Evolutionary conservation across 2,113 vertebrate genomes (phyloP).

Genomic region (Haemorhous mexicanus): DNA sequence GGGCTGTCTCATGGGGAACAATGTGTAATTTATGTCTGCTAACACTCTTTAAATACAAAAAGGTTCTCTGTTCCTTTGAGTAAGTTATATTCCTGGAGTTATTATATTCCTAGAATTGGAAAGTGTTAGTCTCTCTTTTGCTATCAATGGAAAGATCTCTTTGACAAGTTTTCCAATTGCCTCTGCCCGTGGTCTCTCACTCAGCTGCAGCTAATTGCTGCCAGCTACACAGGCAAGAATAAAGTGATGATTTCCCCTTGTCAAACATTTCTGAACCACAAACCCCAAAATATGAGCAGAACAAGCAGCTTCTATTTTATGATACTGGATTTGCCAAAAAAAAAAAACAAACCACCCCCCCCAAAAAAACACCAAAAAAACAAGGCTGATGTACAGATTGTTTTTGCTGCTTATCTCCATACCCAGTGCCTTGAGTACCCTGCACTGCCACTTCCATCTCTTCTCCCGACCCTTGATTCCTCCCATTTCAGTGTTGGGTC

Average conservation of each 20-base stretch:
- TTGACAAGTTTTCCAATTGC: not conserved
- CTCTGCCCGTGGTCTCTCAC: not conserved
- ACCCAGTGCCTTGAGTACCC: not conserved
- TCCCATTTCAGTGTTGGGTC: not conserved
- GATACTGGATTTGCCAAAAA: not conserved
- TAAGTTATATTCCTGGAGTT: not conserved
- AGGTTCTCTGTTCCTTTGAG: not conserved
- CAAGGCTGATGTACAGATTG: not conserved
- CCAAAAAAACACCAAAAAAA: not conserved
- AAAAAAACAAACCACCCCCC: too few relatives aligned
- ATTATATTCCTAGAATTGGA: not conserved
- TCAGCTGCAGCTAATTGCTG: not conserved
- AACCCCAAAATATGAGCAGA: not conserved
- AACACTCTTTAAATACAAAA: not conserved
- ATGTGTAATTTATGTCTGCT: not conserved
- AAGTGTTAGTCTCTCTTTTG: not conserved
- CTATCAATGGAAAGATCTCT: not conserved
- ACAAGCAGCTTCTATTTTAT: not conserved
- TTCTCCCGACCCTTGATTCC: not conserved
- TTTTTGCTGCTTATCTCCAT: not conserved
- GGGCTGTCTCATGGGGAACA: not conserved
- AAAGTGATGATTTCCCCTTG: not conserved
- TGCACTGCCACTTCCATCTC: not conserved
- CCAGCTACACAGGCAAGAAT: not conserved
- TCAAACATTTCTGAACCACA: conserved; percentile 9